phyloP scores from a whole-genome alignment of 2,113 vertebrate species.

The human region GRCh38 chr18:77173001-77173500 shows the following conservation, averaged over 20 bases:
- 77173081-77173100: background rate
- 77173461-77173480: background rate
- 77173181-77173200: background rate
- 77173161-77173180: too few relatives aligned
- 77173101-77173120: background rate
- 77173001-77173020: too few relatives aligned
- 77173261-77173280: accelerated
- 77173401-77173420: background rate
- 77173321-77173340: accelerated
- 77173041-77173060: too few relatives aligned
- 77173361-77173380: background rate
- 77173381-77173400: background rate
- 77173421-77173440: background rate
- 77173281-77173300: accelerated
- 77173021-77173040: too few relatives aligned
- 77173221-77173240: accelerated
- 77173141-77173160: background rate
- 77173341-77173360: background rate
- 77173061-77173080: background rate
- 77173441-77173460: background rate
- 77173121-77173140: accelerated
- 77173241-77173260: background rate
- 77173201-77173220: accelerated
- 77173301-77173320: accelerated
- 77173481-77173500: background rate